A percentile compares a stretch with the other conserved stretches of the same genome.
phyloP scores from a whole-genome alignment of 2,797 vertebrate species.

The Diplodus sargus region DNA sequence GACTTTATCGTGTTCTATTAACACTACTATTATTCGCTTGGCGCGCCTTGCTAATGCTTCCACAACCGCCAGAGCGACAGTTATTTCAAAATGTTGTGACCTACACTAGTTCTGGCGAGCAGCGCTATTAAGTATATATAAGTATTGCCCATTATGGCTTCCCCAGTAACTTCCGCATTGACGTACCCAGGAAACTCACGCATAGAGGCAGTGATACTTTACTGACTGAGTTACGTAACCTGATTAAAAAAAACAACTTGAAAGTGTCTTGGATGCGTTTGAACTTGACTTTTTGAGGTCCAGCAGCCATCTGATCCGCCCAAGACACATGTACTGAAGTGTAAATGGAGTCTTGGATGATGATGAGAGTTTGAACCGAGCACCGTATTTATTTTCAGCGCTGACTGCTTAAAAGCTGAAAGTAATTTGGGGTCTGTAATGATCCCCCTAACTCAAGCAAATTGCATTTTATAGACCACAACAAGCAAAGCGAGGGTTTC shows the following conservation, averaged over 20 bases:
- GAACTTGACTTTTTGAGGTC: background rate
- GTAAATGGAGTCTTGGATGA: slow-evolving; percentile 19
- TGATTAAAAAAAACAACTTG: background rate
- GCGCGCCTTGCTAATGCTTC: no score
- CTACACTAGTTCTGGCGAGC: no score
- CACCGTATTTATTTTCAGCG: background rate
- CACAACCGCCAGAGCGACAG: no score
- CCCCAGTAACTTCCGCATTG: no score
- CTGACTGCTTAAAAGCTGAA: slow-evolving; percentile 10
- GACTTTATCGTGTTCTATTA: no score
- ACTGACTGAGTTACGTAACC: background rate
- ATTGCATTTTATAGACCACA: slow-evolving; percentile 8
- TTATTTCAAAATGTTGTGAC: no score
- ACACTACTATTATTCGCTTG: no score
- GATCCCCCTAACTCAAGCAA: slow-evolving; percentile 1
- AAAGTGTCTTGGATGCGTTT: background rate
- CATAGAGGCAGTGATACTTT: no score
- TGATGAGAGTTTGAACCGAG: slow-evolving; percentile 10
- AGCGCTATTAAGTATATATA: no score
- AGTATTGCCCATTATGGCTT: no score
- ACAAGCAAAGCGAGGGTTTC: slow-evolving; percentile 19
- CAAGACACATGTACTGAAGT: slow-evolving; percentile 8
- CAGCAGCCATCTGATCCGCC: no score
- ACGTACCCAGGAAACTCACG: no score
- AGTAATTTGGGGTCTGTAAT: slow-evolving; percentile 18